Percentiles rank a stretch among this genome's conserved stretches.
Conservation (phyloP, 2,797 vertebrate genomes). For the Atherinosoma microstoma region DNA sequence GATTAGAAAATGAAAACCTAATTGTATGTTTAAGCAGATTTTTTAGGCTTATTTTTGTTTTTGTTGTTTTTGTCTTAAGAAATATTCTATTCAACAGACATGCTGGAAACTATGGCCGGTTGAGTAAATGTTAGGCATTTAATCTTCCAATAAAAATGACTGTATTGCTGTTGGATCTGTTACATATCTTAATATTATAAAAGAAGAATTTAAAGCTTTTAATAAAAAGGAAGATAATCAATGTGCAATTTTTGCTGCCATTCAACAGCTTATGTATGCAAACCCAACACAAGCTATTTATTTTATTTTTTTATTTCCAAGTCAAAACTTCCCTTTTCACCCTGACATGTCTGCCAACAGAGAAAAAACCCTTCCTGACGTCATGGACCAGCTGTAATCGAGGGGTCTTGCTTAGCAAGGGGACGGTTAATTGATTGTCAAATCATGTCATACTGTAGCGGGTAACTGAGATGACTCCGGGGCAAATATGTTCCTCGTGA, state of each 20-base stretch:
- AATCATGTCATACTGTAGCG: slow-evolving; percentile 75
- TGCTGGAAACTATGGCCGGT: no score
- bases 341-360: slow-evolving; percentile 24
- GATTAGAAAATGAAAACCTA: slow-evolving; percentile 96
- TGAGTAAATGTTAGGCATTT: no score
- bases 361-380: slow-evolving; percentile 56
- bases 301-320: background rate
- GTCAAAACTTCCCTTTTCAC: slow-evolving; percentile 14
- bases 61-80: slow-evolving; percentile 24
- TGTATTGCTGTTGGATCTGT: background rate
- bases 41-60: slow-evolving; percentile 30
- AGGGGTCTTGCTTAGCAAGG: slow-evolving; percentile 62
- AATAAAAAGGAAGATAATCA: background rate
- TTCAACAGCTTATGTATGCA: background rate
- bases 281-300: background rate
- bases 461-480: slow-evolving; percentile 80
- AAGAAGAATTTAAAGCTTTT: background rate
- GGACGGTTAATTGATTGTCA: slow-evolving; percentile 83
- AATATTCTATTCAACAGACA: background rate
- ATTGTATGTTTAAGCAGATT: slow-evolving; percentile 89
- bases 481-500: slow-evolving; percentile 78
- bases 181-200: no score
- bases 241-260: background rate
- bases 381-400: slow-evolving; percentile 40
- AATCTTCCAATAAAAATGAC: slow-evolving; percentile 12